Percentiles rank a stretch among this genome's conserved stretches.
Conservation (phyloP, 1,140 invertebrate species). For the Brachionus manjavacas region DNA sequence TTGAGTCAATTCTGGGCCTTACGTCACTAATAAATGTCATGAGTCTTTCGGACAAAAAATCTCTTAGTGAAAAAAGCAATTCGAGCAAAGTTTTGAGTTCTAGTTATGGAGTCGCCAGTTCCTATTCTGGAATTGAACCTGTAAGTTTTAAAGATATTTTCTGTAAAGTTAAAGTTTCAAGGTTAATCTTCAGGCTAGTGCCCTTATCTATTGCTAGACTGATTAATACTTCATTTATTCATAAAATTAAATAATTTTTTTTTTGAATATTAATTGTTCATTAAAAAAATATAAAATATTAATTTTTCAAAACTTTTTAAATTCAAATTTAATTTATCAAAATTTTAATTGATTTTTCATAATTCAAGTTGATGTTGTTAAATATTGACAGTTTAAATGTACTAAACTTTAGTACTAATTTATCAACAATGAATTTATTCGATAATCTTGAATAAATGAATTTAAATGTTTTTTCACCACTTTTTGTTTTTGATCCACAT, state of each 20-base stretch:
- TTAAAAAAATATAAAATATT: no score
- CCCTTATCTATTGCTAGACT: no score
- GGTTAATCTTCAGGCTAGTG: no score
- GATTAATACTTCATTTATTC: no score
- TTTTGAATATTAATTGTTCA: no score
- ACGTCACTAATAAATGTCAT: background rate
- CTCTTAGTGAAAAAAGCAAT: background rate
- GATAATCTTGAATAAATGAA: background rate
- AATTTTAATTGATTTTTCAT: background rate
- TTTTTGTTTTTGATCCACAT: background rate
- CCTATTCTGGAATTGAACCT: background rate
- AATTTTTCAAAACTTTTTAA: no score
- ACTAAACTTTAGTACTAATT: background rate
- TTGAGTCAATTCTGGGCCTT: background rate
- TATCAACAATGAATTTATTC: background rate
- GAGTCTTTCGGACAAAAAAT: conserved; percentile 10
- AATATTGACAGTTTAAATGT: background rate
- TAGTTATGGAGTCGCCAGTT: background rate
- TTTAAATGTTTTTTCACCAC: background rate
- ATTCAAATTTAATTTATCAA: background rate
- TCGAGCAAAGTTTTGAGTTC: background rate
- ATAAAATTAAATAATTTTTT: no score
- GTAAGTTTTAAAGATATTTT: no score
- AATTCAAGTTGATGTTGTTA: background rate
- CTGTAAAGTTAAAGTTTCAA: no score